Percentiles rank a stretch among this genome's conserved stretches.
These are phyloP conservation scores for Callimorpha dominula DNA, from an alignment of 2,888 invertebrate genomes.

Conservation along the genomic window DNA sequence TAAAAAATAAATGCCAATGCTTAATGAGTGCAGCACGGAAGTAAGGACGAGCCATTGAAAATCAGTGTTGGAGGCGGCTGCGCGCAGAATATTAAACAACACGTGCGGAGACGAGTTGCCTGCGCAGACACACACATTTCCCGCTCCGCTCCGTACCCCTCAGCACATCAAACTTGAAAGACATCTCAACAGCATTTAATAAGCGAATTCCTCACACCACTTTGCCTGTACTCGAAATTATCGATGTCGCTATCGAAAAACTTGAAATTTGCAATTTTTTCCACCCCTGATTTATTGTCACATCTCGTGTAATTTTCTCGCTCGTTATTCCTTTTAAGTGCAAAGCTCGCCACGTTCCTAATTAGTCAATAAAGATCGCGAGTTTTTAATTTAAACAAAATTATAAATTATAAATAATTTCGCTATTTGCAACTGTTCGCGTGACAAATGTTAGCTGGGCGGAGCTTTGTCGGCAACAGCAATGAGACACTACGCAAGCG, in stretches of 20 bases:
- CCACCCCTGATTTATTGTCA: constrained; percentile 52
- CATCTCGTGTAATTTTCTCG: constrained; percentile 50
- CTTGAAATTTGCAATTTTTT: constrained; percentile 49
- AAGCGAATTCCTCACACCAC: constrained; percentile 64
- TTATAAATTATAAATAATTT: constrained; percentile 68
- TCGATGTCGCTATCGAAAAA: constrained; percentile 50
- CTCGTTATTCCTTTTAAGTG: constrained; percentile 52
- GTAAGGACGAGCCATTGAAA: constrained; percentile 43
- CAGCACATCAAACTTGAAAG: constrained; percentile 59
- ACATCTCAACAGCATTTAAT: constrained; percentile 64
- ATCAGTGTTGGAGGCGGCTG: constrained; percentile 37
- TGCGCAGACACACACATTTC: constrained; percentile 19
- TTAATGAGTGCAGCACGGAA: constrained; percentile 50
- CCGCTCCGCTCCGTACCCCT: constrained; percentile 26
- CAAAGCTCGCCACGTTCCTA: constrained; percentile 54
- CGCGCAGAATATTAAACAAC: constrained; percentile 55
- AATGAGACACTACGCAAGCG: constrained; percentile 77
- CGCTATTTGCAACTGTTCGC: constrained; percentile 79
- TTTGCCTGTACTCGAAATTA: constrained; percentile 52
- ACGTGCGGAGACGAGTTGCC: constrained; percentile 20
- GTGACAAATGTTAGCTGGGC: constrained; percentile 76
- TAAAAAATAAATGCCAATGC: constrained; percentile 24
- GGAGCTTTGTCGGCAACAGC: constrained; percentile 79
- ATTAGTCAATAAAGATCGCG: constrained; percentile 63
- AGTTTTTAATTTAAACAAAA: constrained; percentile 32